These are phyloP conservation scores for Mycalesis mineus DNA, from an alignment of 2,888 invertebrate genomes.

Conservation along the genomic window DNA sequence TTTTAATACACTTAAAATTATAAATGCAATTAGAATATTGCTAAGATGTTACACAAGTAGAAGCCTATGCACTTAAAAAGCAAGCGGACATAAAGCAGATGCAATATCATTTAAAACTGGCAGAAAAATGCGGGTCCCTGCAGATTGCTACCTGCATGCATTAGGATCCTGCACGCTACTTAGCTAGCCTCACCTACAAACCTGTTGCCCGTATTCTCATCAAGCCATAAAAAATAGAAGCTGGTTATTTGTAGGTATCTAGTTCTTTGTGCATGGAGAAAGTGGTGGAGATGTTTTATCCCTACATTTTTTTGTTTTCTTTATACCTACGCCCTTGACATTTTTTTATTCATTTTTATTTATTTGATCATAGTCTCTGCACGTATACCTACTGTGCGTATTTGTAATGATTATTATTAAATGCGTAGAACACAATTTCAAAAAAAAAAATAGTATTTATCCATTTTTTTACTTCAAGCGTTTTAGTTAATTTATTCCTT, in stretches of 20 bases:
- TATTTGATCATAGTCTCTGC: too few relatives aligned
- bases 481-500: too few relatives aligned
- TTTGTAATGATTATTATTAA: too few relatives aligned
- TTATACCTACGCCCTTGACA: too few relatives aligned
- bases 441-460: too few relatives aligned
- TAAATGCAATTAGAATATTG: too few relatives aligned
- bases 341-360: too few relatives aligned
- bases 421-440: too few relatives aligned
- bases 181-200: constrained; percentile 71
- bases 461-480: too few relatives aligned
- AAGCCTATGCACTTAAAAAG: too few relatives aligned
- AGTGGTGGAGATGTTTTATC: constrained; percentile 41
- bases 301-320: background rate
- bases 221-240: constrained; percentile 69
- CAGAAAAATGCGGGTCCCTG: constrained; percentile 39
- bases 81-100: constrained; percentile 11
- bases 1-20: too few relatives aligned
- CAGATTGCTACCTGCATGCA: constrained; percentile 61
- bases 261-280: constrained; percentile 42
- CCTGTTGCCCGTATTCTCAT: constrained; percentile 77
- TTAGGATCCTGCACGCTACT: constrained; percentile 67
- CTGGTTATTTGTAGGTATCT: constrained; percentile 63
- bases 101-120: constrained; percentile 26
- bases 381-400: too few relatives aligned
- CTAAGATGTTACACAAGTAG: background rate